phyloP scores from a whole-genome alignment of 2,113 vertebrate genomes.

The Odontesthes bonariensis region DNA sequence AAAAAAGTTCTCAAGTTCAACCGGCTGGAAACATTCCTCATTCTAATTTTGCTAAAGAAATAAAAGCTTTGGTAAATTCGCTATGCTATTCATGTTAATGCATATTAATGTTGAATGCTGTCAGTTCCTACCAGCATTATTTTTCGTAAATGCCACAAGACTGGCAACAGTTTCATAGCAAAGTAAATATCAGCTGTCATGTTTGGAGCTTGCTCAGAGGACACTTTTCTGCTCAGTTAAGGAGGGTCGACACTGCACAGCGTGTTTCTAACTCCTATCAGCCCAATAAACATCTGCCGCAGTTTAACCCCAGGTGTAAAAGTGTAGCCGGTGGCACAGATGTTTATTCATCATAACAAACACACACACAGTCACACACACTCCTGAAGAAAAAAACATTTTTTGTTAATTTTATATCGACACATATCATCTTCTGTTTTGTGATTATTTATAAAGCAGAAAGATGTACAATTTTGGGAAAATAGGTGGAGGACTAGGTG shows the following conservation, averaged over 20 bases:
- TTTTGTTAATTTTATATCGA: slow-evolving; percentile 43
- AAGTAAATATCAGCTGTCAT: slow-evolving; percentile 33
- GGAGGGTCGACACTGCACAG: slow-evolving; percentile 22
- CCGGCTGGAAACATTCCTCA: not conserved
- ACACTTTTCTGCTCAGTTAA: slow-evolving; percentile 35
- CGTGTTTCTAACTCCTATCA: slow-evolving; percentile 55
- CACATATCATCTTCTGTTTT: slow-evolving; percentile 44
- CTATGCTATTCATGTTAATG: no score
- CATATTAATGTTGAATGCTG: slow-evolving; percentile 22
- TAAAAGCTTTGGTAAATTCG: slow-evolving; percentile 6
- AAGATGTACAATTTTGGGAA: slow-evolving; percentile 19
- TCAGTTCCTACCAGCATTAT: slow-evolving; percentile 3
- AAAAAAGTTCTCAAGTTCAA: not conserved
- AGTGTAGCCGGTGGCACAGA: slow-evolving; percentile 59
- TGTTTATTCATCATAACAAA: slow-evolving; percentile 46
- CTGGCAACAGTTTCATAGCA: slow-evolving; percentile 36
- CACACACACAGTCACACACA: slow-evolving; percentile 19
- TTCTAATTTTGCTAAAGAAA: slow-evolving; percentile 4
- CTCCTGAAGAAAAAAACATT: not conserved
- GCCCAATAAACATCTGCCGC: slow-evolving; percentile 67
- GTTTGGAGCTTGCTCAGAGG: slow-evolving; percentile 31
- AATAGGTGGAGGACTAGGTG: slow-evolving; percentile 6
- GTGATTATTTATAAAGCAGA: slow-evolving; percentile 37
- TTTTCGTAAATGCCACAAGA: slow-evolving; percentile 8
- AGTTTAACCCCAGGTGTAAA: slow-evolving; percentile 66